Evolutionary conservation across 2,888 invertebrate genomes (phyloP).

Genomic region (Metallyticus violacea): DNA sequence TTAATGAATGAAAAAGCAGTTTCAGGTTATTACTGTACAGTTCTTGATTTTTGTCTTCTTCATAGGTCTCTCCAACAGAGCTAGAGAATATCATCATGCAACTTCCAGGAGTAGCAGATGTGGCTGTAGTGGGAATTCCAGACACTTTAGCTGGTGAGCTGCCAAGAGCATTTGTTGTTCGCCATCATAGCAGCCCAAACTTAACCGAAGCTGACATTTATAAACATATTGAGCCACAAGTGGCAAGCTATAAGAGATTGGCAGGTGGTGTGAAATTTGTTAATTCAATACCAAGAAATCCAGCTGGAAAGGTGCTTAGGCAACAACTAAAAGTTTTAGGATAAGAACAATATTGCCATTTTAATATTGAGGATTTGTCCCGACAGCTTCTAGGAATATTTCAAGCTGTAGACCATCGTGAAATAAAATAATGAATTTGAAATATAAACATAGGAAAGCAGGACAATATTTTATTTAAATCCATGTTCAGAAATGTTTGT

Average conservation of each 20-base stretch:
- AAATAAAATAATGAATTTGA: too few relatives aligned
- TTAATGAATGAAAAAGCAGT: too few relatives aligned
- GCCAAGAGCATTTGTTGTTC: slow-evolving; percentile 71
- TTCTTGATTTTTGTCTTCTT: too few relatives aligned
- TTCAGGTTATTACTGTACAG: too few relatives aligned
- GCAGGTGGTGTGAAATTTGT: slow-evolving; percentile 50
- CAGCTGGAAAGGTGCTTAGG: slow-evolving; percentile 41
- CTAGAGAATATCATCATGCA: slow-evolving; percentile 73
- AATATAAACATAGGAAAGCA: too few relatives aligned
- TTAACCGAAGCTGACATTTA: slow-evolving; percentile 57
- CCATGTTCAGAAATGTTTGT: too few relatives aligned
- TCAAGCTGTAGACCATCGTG: too few relatives aligned
- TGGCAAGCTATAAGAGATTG: slow-evolving; percentile 74
- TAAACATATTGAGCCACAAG: slow-evolving; percentile 55
- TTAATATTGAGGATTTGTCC: too few relatives aligned
- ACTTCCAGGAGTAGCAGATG: slow-evolving; percentile 68
- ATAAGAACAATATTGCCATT: too few relatives aligned
- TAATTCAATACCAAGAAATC: slow-evolving; percentile 42
- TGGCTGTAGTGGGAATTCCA: slow-evolving; percentile 74
- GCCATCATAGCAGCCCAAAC: slow-evolving; percentile 51
- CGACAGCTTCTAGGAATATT: too few relatives aligned
- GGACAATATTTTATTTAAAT: too few relatives aligned
- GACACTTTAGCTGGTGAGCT: slow-evolving; percentile 69
- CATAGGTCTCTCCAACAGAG: slow-evolving; percentile 82
- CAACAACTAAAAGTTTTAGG: slow-evolving; percentile 37